These are phyloP conservation scores for Lasioglossum malachurum DNA, from an alignment of 2,888 invertebrate genomes.

Conservation along the genomic window DNA sequence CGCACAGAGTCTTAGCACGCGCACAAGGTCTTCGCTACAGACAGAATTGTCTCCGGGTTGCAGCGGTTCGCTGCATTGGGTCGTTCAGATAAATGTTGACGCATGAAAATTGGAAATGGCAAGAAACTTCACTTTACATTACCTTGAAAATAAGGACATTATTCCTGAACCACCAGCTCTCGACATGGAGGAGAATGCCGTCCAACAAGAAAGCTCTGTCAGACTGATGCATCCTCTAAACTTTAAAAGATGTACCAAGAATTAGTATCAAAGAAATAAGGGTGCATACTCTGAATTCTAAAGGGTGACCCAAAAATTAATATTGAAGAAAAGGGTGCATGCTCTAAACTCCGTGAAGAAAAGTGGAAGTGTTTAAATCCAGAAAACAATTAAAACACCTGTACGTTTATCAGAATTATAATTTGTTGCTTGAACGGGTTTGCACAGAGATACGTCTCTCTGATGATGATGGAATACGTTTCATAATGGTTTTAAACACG, in stretches of 20 bases:
- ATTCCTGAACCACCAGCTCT: not conserved
- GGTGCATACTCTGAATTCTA: too few species aligned
- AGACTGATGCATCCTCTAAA: not conserved
- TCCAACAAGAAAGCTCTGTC: not conserved
- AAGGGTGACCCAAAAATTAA: too few species aligned
- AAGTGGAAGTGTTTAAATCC: too few species aligned
- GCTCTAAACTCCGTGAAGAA: too few species aligned
- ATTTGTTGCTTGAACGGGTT: not conserved
- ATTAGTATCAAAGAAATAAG: too few species aligned
- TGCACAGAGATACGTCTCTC: not conserved
- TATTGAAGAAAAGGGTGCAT: too few species aligned
- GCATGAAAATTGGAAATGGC: not conserved
- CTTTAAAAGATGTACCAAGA: too few species aligned
- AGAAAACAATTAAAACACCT: too few species aligned
- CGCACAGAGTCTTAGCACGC: not conserved
- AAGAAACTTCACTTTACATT: not conserved
- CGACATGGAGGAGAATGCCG: not conserved
- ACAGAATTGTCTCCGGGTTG: not conserved
- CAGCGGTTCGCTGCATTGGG: not conserved
- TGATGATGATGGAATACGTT: not conserved
- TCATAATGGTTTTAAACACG: conserved; percentile 25
- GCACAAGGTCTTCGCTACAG: not conserved
- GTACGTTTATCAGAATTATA: not conserved
- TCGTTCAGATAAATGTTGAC: not conserved
- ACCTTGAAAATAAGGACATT: not conserved